phyloP scores from a whole-genome alignment of 2,113 vertebrate genomes.

The Cephalopholis sonnerati region DNA sequence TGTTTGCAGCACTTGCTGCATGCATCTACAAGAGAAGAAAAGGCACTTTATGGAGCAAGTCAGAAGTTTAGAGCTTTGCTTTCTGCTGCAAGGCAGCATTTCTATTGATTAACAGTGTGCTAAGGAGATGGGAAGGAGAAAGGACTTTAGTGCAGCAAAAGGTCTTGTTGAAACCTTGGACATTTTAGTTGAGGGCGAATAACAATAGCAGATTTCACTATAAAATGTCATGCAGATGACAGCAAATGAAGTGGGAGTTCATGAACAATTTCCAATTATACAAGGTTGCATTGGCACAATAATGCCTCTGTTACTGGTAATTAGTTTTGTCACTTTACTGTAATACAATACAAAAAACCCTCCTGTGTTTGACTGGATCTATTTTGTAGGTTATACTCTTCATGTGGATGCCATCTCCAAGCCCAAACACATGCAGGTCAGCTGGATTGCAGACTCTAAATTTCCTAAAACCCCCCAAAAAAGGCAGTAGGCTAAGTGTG shows the following conservation, averaged over 20 bases:
- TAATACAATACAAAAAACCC: not conserved
- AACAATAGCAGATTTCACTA: not conserved
- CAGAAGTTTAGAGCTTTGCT: slow-evolving; percentile 13
- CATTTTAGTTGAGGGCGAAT: not conserved
- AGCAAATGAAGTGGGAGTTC: not conserved
- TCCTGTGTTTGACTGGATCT: not conserved
- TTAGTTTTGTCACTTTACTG: not conserved
- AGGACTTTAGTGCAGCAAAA: slow-evolving; percentile 8
- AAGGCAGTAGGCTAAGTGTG: not conserved
- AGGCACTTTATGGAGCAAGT: slow-evolving; percentile 29
- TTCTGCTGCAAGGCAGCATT: slow-evolving; percentile 21
- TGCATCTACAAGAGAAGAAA: slow-evolving; percentile 6
- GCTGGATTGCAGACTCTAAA: not conserved
- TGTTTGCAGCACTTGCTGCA: slow-evolving; percentile 39
- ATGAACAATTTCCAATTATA: not conserved
- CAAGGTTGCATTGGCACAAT: not conserved
- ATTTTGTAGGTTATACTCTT: not conserved
- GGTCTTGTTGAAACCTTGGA: not conserved
- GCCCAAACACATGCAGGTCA: not conserved
- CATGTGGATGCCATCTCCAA: not conserved
- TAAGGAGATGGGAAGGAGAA: not conserved
- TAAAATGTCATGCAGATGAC: not conserved
- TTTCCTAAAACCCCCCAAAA: not conserved
- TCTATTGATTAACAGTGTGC: slow-evolving; percentile 34
- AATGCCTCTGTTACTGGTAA: not conserved